These are phyloP conservation scores for Meloidogyne exigua DNA, from an alignment of 1,140 invertebrate species.

Conservation along the genomic window DNA sequence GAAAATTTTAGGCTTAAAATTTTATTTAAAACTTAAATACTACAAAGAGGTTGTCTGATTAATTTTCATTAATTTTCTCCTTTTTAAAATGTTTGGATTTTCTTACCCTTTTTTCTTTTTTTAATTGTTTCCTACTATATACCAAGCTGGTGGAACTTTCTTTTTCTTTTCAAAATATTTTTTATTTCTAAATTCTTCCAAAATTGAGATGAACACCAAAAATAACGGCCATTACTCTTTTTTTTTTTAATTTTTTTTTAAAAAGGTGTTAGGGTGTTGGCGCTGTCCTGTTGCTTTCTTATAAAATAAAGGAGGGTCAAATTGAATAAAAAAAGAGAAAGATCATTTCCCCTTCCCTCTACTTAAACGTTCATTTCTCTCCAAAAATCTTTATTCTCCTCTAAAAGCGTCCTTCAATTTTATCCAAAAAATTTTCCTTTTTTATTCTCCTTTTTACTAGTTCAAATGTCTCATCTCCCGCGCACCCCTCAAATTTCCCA, in stretches of 20 bases:
- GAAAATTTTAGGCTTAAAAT: too few relatives aligned
- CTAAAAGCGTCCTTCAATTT: constrained; percentile 4
- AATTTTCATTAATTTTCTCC: too few relatives aligned
- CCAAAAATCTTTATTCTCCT: constrained; percentile 1
- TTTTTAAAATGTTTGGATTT: too few relatives aligned
- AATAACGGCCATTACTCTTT: background rate
- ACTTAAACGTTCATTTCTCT: background rate
- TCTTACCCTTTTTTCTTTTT: too few relatives aligned
- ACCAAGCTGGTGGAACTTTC: background rate
- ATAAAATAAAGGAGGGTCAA: background rate
- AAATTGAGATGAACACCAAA: background rate
- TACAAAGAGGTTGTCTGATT: too few relatives aligned
- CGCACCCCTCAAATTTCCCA: background rate
- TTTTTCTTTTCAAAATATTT: background rate
- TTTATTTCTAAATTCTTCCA: background rate
- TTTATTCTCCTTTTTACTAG: background rate
- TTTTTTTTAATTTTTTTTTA: background rate
- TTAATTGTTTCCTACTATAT: too few relatives aligned
- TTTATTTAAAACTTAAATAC: too few relatives aligned
- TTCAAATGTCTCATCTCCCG: constrained; percentile 1
- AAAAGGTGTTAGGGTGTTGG: background rate
- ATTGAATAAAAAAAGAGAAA: background rate
- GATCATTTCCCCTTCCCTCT: background rate
- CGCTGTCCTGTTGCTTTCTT: background rate
- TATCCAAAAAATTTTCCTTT: background rate